Evolutionary conservation across 2,888 invertebrate genomes (phyloP).

Genomic region (Andrena trimmerana): DNA sequence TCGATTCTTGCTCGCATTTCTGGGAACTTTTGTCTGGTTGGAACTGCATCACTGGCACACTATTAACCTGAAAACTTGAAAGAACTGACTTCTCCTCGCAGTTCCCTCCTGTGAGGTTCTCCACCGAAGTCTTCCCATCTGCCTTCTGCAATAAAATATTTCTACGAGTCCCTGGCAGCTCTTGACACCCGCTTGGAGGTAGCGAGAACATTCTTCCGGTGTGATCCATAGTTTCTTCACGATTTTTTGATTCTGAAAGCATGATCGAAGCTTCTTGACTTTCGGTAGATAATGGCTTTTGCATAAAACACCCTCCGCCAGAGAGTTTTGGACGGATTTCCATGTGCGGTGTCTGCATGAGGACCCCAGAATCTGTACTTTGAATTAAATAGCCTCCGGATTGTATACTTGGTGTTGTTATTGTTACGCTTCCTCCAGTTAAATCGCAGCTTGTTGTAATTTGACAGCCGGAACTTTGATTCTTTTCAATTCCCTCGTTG

Average conservation of each 20-base stretch:
- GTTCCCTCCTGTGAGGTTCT: background rate
- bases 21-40: conserved; percentile 21
- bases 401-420: conserved; percentile 75
- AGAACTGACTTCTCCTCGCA: conserved; percentile 12
- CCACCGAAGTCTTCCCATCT: background rate
- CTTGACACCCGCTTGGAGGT: conserved; percentile 80
- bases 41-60: conserved; percentile 17
- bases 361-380: conserved; percentile 67
- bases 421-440: conserved; percentile 77
- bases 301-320: conserved; percentile 72
- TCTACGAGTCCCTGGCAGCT: conserved; percentile 77
- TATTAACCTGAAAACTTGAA: conserved; percentile 33
- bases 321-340: conserved; percentile 77
- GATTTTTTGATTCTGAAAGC: conserved; percentile 8
- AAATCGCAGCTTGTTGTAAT: conserved; percentile 76
- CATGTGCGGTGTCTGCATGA: conserved; percentile 73
- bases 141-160: conserved; percentile 19
- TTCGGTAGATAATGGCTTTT: conserved; percentile 67
- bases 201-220: conserved; percentile 46
- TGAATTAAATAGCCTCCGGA: conserved; percentile 76
- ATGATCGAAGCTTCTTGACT: conserved; percentile 35
- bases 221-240: conserved; percentile 8
- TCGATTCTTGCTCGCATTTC: conserved; percentile 2
- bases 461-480: conserved; percentile 59
- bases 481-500: conserved; percentile 10